A percentile compares a stretch with the other conserved stretches of the same genome.
Evolutionary conservation across 2,888 invertebrate species (phyloP).

Genomic region (Tetropium fuscum): DNA sequence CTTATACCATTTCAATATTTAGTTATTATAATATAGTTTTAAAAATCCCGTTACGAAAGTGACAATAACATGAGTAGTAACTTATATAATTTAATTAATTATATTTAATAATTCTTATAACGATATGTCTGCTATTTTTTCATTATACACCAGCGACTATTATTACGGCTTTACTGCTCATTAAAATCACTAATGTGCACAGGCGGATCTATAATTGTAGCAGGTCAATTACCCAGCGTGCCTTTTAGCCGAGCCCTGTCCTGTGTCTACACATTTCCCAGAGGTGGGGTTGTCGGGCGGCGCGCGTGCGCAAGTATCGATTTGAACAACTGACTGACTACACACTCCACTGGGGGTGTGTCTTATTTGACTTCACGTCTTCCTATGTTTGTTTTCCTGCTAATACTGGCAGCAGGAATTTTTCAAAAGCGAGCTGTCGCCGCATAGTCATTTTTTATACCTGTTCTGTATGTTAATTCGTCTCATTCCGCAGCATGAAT

Average conservation of each 20-base stretch:
- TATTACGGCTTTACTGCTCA: too few species aligned
- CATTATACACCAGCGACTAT: too few species aligned
- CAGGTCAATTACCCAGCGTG: constrained; percentile 10
- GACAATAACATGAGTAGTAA: too few species aligned
- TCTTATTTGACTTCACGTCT: constrained; percentile 50
- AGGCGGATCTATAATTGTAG: neutral
- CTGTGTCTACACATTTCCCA: constrained; percentile 18
- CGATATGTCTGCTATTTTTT: neutral
- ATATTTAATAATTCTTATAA: neutral
- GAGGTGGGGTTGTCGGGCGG: constrained; percentile 49
- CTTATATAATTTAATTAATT: too few species aligned
- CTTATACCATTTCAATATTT: too few species aligned
- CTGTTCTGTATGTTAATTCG: constrained; percentile 20
- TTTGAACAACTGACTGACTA: constrained; percentile 48
- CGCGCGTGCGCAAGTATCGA: constrained; percentile 52
- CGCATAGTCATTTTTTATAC: constrained; percentile 22
- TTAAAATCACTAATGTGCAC: neutral
- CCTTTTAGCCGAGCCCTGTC: neutral
- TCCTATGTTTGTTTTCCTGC: constrained; percentile 31
- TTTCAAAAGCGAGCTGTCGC: constrained; percentile 16
- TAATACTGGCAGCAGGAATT: constrained; percentile 28
- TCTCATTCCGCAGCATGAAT: constrained; percentile 22
- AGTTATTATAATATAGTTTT: too few species aligned
- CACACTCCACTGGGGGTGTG: constrained; percentile 49
- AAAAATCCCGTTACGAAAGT: too few species aligned